Base-by-base conservation (phyloP, 2,113 vertebrate genomes). In the Macaca mulatta region DNA sequence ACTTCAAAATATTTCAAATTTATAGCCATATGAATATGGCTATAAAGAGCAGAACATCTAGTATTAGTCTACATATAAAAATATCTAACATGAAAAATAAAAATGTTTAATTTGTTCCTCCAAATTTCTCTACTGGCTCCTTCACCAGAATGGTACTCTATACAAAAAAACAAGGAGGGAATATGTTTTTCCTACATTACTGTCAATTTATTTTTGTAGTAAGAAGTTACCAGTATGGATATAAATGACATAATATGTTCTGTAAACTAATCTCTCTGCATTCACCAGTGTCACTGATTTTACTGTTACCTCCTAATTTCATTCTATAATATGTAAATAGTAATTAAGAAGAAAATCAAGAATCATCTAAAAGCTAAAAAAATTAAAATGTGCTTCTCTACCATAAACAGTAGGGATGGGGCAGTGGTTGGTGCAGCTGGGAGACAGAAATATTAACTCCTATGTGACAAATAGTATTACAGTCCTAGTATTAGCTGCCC, bases 331-430 rank as follows among this genome's bases (percentile, higher is more conserved):
- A 92, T 38, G 27, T 75, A 96, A 72, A 72, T 20, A 89, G 61
- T 38, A 96, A 86, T 79, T 94, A 59, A 84, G 25, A 92, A 95
- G 72, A 92, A 87, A 86, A 55, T 70, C 52, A 92, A 81, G 50
- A 89, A 67, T 61, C 59, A 96, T 18, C 45, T 89, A 82, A 86
- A 94, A 90, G 59, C 23, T 91, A 35, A 85, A 82, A 94, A 69
- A 90, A 67, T 50, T 50, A 69, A 30, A 43, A 23, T 84, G 4
- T 67, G 50, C 23, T 85, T 95, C 17, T 90, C 43, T 78, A 86
- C 6, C 45, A 82, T 27, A 70, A 79, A 90, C 40, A 83, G 18
- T 23, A 82, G n/a, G 16, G n/a, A 38, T 13, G 9, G 12, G 40
- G n/a, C 10, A 50, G 69, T 74, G 52, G 40, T 32, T 85, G 32